Evolutionary conservation across 2,888 invertebrate species (phyloP).

Genomic region (Hipparchia semele): DNA sequence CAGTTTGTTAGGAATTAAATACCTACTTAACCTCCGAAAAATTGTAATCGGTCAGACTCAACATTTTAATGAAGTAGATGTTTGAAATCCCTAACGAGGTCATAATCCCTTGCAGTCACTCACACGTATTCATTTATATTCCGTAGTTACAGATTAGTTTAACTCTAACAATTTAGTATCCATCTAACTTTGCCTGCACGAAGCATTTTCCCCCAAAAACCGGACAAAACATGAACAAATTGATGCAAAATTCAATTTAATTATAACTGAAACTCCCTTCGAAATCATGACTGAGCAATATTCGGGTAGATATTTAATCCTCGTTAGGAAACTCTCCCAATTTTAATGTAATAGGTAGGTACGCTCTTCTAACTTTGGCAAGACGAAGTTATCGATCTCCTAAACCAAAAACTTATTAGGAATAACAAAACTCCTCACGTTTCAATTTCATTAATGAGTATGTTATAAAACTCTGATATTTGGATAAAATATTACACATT

Average conservation of each 20-base stretch:
- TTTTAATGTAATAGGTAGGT: conserved; percentile 28
- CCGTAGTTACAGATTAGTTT: not conserved
- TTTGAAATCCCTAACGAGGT: not conserved
- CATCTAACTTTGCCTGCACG: conserved; percentile 2
- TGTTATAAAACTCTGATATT: no score
- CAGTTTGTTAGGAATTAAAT: no score
- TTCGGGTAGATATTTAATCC: conserved; percentile 41
- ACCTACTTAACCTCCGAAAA: no score
- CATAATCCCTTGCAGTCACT: not conserved
- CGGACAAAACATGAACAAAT: not conserved
- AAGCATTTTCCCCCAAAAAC: conserved; percentile 1
- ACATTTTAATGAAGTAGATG: no score
- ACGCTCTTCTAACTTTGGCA: conserved; percentile 9
- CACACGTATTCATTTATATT: not conserved
- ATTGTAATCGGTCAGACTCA: no score
- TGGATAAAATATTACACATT: no score
- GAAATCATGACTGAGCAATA: conserved; percentile 21
- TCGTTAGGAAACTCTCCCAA: conserved; percentile 42
- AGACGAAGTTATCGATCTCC: not conserved
- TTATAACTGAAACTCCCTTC: conserved; percentile 34
- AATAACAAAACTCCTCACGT: not conserved
- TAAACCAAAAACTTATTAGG: not conserved
- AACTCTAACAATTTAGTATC: not conserved
- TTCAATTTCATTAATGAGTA: not conserved
- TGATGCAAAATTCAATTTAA: conserved; percentile 23